These are phyloP conservation scores for Argya squamiceps DNA, from an alignment of 2,797 vertebrate species.

Conservation along the genomic window DNA sequence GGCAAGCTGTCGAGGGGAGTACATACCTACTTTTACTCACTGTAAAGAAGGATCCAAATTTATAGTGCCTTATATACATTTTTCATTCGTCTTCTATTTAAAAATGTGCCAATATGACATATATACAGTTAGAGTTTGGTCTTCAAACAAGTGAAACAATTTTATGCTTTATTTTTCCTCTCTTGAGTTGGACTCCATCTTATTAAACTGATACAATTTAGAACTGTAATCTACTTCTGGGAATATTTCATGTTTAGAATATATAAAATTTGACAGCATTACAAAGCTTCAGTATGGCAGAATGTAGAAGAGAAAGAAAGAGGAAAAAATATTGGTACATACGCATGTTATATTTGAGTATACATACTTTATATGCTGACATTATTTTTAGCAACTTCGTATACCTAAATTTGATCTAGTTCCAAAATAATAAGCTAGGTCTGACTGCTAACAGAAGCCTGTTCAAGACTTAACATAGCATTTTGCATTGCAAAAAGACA, in stretches of 20 bases:
- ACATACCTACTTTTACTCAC: background rate
- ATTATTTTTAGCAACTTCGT: background rate
- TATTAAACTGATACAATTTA: conserved; percentile 9
- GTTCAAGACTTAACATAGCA: background rate
- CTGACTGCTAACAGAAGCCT: background rate
- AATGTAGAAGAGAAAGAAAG: background rate
- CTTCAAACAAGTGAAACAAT: background rate
- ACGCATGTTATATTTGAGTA: background rate
- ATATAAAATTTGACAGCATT: background rate
- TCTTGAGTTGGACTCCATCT: background rate
- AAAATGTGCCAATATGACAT: background rate
- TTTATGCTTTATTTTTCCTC: background rate
- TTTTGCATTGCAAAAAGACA: background rate
- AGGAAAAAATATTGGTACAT: background rate
- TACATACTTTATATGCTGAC: background rate
- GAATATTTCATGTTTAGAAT: background rate
- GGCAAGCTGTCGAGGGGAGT: background rate
- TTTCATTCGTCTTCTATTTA: background rate
- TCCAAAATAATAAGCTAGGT: background rate
- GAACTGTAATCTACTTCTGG: background rate
- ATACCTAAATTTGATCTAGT: background rate
- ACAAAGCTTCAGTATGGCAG: background rate
- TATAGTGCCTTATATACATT: background rate
- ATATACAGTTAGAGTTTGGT: background rate
- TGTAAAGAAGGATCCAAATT: background rate